These are phyloP conservation scores for Steinernema feltiae DNA, from an alignment of 1,140 invertebrate species.

Conservation along the genomic window DNA sequence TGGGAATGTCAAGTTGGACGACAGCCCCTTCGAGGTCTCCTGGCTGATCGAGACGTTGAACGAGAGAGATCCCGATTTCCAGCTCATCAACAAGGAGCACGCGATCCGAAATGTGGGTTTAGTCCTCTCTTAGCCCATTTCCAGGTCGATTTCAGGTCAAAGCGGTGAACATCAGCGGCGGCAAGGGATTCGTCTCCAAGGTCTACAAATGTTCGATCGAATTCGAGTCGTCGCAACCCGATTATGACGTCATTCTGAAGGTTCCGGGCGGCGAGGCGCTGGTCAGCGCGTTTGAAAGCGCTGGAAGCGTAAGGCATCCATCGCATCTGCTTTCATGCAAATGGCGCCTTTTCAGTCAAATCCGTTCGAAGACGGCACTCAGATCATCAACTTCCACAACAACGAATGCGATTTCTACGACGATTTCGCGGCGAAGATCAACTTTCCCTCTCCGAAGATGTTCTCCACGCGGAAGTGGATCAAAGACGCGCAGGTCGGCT, in stretches of 20 bases:
- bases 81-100: background rate
- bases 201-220: background rate
- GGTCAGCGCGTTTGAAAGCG: background rate
- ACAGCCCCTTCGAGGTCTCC: background rate
- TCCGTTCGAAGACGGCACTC: background rate
- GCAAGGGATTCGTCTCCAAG: background rate
- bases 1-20: background rate
- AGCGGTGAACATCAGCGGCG: background rate
- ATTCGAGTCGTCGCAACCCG: background rate
- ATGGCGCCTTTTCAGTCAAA: background rate
- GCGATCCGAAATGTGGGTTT: background rate
- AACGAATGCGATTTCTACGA: slow-evolving; percentile 11
- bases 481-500: background rate
- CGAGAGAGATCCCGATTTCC: background rate
- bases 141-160: background rate
- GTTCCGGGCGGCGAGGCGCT: background rate
- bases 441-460: slow-evolving; percentile 7
- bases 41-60: background rate
- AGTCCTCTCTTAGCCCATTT: background rate
- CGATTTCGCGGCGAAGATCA: background rate
- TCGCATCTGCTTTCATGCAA: background rate
- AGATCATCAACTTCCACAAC: background rate
- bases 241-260: background rate
- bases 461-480: slow-evolving; percentile 7
- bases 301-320: background rate